phyloP scores from a whole-genome alignment of 2,888 invertebrate species.

The Eugnorisma glareosa region DNA sequence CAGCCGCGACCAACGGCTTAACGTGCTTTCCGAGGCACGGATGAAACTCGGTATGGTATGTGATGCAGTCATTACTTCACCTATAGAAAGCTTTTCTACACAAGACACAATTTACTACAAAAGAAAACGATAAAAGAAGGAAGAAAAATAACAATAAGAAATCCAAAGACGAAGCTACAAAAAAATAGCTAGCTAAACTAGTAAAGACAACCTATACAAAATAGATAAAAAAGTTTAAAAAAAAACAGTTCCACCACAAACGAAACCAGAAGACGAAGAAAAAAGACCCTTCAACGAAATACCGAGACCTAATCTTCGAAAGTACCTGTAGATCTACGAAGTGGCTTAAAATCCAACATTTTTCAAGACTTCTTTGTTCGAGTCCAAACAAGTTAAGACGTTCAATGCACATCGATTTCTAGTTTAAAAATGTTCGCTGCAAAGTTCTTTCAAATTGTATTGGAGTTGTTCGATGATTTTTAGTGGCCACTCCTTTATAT shows the following conservation, averaged over 20 bases:
- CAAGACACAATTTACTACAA: background rate
- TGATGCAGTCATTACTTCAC: background rate
- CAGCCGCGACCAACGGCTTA: too few species aligned
- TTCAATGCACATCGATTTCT: slow-evolving; percentile 71
- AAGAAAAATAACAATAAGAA: slow-evolving; percentile 2
- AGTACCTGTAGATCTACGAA: slow-evolving; percentile 65
- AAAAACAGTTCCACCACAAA: slow-evolving; percentile 1
- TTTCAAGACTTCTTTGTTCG: slow-evolving; percentile 70
- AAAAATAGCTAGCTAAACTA: background rate
- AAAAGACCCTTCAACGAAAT: slow-evolving; percentile 50
- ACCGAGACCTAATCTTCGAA: slow-evolving; percentile 56
- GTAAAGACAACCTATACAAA: slow-evolving; percentile 21
- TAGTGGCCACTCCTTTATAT: slow-evolving; percentile 63
- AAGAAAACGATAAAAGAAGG: background rate
- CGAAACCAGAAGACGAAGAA: slow-evolving; percentile 43
- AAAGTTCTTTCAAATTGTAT: slow-evolving; percentile 66
- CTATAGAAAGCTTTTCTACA: background rate
- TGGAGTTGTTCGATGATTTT: slow-evolving; percentile 69
- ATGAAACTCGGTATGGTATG: too few species aligned
- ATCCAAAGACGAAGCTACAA: background rate
- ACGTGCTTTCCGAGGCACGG: too few species aligned
- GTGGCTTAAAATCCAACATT: slow-evolving; percentile 64
- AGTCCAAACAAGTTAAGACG: slow-evolving; percentile 73
- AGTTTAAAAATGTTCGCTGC: slow-evolving; percentile 74
- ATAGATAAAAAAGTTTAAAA: slow-evolving; percentile 12